Percentiles rank a stretch among this genome's conserved stretches.
Conservation (phyloP, 2,797 vertebrate genomes). For the Diplodus puntazzo region DNA sequence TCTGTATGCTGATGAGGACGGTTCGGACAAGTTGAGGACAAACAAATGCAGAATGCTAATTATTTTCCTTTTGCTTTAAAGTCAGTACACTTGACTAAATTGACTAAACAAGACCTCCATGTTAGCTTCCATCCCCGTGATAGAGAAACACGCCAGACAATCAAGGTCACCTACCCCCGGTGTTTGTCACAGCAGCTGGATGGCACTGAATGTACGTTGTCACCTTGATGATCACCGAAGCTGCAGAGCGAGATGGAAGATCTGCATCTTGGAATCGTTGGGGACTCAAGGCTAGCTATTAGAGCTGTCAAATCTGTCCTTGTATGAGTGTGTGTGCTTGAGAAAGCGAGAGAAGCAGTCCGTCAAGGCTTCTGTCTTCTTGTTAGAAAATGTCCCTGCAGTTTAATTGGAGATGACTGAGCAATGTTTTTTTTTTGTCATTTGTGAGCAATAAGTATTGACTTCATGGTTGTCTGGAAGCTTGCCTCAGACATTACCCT, state of each 20-base stretch:
- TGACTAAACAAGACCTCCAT: conserved; percentile 20
- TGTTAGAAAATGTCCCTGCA: conserved; percentile 24
- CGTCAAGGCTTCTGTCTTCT: conserved; percentile 33
- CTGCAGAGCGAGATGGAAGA: conserved; percentile 44
- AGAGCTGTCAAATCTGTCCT: conserved; percentile 44
- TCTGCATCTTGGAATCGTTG: conserved; percentile 47
- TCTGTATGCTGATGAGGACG: not conserved
- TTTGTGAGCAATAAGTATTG: not conserved
- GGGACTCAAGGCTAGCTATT: conserved; percentile 49
- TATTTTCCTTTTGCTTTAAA: conserved; percentile 33
- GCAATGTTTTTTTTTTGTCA: not conserved
- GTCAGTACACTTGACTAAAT: conserved; percentile 42
- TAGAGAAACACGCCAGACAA: conserved; percentile 29
- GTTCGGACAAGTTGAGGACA: conserved; percentile 1
- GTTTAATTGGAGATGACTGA: conserved; percentile 55
- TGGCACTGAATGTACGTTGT: conserved; percentile 51
- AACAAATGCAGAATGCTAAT: conserved; percentile 33
- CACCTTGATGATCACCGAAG: conserved; percentile 59
- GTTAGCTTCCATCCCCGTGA: conserved; percentile 7
- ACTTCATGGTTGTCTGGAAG: not conserved
- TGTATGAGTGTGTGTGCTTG: conserved; percentile 19
- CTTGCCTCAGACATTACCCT: not conserved
- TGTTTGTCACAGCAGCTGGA: conserved; percentile 57
- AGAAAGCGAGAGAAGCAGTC: conserved; percentile 2
- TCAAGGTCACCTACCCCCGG: conserved; percentile 35